Evolutionary conservation across 2,888 invertebrate genomes (phyloP).

Genomic region (Callyntrura sp.): DNA sequence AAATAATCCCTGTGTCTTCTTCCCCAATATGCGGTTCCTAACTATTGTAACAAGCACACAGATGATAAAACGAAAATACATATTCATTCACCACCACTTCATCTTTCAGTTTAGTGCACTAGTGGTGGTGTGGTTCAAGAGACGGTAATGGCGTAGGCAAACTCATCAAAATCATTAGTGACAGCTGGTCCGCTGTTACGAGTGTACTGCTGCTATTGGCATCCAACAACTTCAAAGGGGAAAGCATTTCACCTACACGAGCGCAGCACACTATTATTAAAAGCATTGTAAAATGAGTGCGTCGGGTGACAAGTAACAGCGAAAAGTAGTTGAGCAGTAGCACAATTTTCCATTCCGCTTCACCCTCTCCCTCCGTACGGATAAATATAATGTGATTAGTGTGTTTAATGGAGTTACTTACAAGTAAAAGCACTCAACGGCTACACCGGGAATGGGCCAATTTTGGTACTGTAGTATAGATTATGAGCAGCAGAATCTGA

Average conservation of each 20-base stretch:
- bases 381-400: constrained; percentile 11
- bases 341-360: constrained; percentile 5
- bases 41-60: not conserved
- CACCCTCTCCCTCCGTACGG: not conserved
- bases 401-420: constrained; percentile 13
- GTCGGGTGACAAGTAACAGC: not conserved
- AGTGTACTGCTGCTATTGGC: constrained; percentile 2
- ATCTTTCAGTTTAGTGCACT: not conserved
- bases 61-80: not conserved
- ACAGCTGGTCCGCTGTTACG: not conserved
- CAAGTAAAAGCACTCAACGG: too few relatives aligned
- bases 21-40: not conserved
- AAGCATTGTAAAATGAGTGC: not conserved
- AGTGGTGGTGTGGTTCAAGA: constrained; percentile 14
- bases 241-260: not conserved
- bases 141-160: not conserved
- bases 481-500: too few relatives aligned
- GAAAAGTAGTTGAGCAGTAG: not conserved
- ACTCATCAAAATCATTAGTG: constrained; percentile 23
- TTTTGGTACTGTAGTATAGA: too few relatives aligned
- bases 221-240: not conserved
- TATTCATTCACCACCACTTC: not conserved
- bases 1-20: not conserved
- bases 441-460: too few relatives aligned
- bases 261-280: not conserved